Evolutionary conservation across 2,888 invertebrate species (phyloP).

Genomic region (Onthophagus sagittarius): DNA sequence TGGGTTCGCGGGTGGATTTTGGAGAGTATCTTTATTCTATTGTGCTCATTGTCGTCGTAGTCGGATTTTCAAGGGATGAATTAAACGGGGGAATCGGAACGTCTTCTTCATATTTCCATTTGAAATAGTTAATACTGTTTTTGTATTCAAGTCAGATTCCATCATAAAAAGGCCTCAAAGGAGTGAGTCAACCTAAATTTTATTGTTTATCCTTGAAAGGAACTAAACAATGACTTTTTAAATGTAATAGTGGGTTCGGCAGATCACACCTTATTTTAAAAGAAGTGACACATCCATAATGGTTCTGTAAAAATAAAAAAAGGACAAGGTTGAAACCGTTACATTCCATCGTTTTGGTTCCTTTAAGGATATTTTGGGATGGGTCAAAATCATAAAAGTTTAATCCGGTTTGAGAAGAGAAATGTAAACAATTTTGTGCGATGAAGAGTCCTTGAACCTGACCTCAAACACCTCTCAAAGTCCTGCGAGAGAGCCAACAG

Average conservation of each 20-base stretch:
- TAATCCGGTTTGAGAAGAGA: background rate
- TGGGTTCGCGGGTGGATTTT: background rate
- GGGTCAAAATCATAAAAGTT: background rate
- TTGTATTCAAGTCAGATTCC: too few species aligned
- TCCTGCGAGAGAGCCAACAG: background rate
- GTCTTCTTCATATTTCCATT: background rate
- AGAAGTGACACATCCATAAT: conserved; percentile 1
- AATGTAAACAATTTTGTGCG: background rate
- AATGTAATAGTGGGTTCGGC: background rate
- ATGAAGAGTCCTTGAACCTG: conserved; percentile 7
- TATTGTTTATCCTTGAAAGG: background rate
- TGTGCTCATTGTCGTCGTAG: background rate
- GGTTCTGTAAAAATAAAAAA: background rate
- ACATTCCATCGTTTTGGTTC: background rate
- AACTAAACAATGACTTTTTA: background rate
- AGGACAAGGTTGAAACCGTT: background rate
- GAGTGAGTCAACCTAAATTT: background rate
- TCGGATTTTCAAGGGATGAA: background rate
- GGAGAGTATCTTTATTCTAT: background rate
- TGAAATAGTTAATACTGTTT: too few species aligned
- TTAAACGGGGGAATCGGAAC: background rate
- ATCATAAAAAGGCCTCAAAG: background rate
- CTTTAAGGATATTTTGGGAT: background rate
- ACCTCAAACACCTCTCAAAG: conserved; percentile 11
- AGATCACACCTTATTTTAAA: conserved; percentile 8